Percentiles rank a stretch among this genome's conserved stretches.
These are phyloP conservation scores for Petrocephalus zakoni DNA, from an alignment of 2,113 vertebrate genomes.

Conservation along the genomic window DNA sequence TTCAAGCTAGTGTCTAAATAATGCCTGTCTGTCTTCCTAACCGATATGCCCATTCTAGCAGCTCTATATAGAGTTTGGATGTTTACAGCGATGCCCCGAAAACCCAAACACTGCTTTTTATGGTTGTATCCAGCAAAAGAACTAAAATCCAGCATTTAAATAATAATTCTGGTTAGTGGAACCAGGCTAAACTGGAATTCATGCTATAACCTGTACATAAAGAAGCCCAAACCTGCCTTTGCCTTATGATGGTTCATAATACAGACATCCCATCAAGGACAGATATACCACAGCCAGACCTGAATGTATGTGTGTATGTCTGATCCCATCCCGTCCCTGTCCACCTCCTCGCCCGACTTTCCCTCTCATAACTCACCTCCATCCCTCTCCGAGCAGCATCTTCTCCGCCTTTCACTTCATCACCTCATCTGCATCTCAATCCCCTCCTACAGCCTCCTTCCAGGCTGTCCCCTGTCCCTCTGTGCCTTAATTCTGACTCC, in stretches of 20 bases:
- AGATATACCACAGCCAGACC: not conserved
- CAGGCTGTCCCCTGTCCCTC: not conserved
- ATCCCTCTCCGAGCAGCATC: not conserved
- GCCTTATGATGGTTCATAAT: not conserved
- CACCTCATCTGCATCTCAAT: not conserved
- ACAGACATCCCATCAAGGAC: not conserved
- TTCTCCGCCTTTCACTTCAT: not conserved
- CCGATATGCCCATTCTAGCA: not conserved
- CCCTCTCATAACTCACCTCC: not conserved
- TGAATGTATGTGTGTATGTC: not conserved
- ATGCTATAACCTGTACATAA: not conserved
- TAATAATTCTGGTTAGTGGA: not conserved
- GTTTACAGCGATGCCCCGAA: not conserved
- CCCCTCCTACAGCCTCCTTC: not conserved
- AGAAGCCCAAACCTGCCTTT: not conserved
- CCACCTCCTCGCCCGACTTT: not conserved
- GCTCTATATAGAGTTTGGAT: not conserved
- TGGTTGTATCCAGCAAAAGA: not conserved
- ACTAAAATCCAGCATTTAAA: not conserved
- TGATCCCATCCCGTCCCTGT: not conserved
- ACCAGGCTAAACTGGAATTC: not conserved
- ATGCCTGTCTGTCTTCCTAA: not conserved
- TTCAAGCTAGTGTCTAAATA: not conserved
- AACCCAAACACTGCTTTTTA: not conserved
- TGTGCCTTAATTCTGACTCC: not conserved